These are phyloP conservation scores for Choloepus didactylus DNA, from an alignment of 2,797 vertebrate genomes.

Conservation along the genomic window DNA sequence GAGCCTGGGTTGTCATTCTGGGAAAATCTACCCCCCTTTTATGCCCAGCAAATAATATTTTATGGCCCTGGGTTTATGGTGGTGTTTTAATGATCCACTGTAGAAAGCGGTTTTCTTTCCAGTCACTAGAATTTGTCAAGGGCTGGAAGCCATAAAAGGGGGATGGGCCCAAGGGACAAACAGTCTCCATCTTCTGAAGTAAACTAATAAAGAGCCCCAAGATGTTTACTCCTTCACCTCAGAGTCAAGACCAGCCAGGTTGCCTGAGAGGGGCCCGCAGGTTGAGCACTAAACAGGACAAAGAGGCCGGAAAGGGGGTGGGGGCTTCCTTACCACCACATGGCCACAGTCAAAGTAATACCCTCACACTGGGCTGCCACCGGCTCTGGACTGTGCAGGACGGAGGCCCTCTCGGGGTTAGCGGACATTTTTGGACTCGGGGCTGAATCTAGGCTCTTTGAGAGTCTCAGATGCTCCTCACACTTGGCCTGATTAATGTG, in stretches of 20 bases:
- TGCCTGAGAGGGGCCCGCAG: conserved; percentile 11
- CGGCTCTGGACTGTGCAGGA: neutral
- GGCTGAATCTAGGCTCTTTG: neutral
- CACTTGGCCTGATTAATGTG: neutral
- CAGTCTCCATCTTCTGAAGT: conserved; percentile 95
- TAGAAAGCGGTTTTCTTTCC: conserved; percentile 89
- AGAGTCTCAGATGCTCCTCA: neutral
- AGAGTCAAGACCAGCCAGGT: conserved; percentile 81
- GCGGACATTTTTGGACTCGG: conserved; percentile 20
- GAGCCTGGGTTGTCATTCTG: conserved; percentile 80
- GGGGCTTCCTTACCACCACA: conserved; percentile 66
- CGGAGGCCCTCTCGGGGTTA: conserved; percentile 19
- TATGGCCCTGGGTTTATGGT: conserved; percentile 89
- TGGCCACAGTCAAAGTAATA: conserved; percentile 79
- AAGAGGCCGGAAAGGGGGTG: conserved; percentile 63
- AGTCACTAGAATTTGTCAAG: conserved; percentile 90
- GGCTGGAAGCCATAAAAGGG: conserved; percentile 91
- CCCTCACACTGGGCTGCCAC: neutral
- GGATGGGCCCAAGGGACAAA: conserved; percentile 93
- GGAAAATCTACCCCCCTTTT: conserved; percentile 87
- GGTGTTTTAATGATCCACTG: conserved; percentile 90
- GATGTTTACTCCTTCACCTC: conserved; percentile 91
- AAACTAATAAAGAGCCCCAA: conserved; percentile 93
- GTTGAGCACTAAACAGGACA: conserved; percentile 72
- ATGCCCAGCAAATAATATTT: conserved; percentile 90